Conservation (phyloP, 2,113 vertebrate genomes). For the Rhodinocichla rosea region DNA sequence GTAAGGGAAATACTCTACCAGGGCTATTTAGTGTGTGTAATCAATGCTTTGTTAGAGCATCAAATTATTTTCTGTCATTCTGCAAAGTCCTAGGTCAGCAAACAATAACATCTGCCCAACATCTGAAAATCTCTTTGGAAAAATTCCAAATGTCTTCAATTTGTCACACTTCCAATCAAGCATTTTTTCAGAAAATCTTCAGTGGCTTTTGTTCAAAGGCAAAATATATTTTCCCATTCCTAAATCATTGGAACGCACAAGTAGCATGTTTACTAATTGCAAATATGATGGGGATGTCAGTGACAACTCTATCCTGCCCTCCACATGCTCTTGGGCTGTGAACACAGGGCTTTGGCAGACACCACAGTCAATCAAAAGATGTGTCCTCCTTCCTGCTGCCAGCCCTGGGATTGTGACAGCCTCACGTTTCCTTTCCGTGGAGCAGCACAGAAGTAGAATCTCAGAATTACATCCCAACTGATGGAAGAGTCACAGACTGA, state of each 20-base stretch:
- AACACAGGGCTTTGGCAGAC: neutral
- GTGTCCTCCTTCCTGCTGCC: neutral
- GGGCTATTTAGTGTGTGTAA: neutral
- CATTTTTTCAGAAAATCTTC: constrained; percentile 34
- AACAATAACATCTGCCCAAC: constrained; percentile 49
- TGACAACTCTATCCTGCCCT: constrained; percentile 28
- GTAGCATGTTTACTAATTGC: constrained; percentile 12
- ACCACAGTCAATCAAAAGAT: neutral
- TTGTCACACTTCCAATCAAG: neutral
- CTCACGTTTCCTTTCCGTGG: neutral
- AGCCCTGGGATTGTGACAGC: neutral
- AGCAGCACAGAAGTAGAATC: neutral
- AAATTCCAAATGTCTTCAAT: constrained; percentile 29
- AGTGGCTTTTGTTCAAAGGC: constrained; percentile 23
- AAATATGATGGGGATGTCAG: neutral
- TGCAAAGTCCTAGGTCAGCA: constrained; percentile 39
- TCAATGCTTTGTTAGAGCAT: constrained; percentile 36
- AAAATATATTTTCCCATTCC: neutral
- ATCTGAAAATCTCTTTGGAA: constrained; percentile 36
- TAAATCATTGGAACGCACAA: neutral
- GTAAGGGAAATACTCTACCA: constrained; percentile 21
- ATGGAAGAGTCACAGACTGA: neutral
- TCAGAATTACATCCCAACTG: neutral
- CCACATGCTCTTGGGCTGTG: neutral
- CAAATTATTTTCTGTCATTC: constrained; percentile 26